Base-by-base conservation (phyloP, 2,888 invertebrate genomes). In the Disparrhopalites patrizii region DNA sequence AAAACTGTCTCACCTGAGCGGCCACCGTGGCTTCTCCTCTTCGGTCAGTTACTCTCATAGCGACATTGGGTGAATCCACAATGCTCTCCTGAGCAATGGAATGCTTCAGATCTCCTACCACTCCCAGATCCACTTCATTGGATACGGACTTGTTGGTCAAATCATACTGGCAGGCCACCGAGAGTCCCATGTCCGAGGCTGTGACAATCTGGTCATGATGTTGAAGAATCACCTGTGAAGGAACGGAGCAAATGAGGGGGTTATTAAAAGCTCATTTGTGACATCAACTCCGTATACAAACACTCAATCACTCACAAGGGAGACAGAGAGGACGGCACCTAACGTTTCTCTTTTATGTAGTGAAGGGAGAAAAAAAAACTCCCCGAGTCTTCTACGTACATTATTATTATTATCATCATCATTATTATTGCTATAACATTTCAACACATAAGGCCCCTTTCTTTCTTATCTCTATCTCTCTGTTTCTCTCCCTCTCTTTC, bases 121-220 rank as follows among this genome's bases (percentile, higher is more conserved):
- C 92, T 72, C 91, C 77, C 51, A 80, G 76, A 68, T 78, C 78
- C 58, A 93, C 91, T 80, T 93, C 92, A 80, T 93, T 94, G 66
- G 92, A 88, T 47, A 95, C 93, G 62, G 91, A 93, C 82, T 93
- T 94, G 80, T 94, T 94, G 75, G 92, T 92, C 76, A 94, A 83
- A 79, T 94, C 94, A 80, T 94, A 94, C 79, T 94, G 93, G 80
- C 94, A 95, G 73, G 93, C 91, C 68, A 95, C 92, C 54, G 93
- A 92, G 63, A 94, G 84, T 40, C 94, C 94, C 77, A 95, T 85
- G 84, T 95, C 94, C 57, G 93, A 91, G 70, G 91, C 92, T 72
- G 94, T 95, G 71, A 95, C 93, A 77, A 95, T 94, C 77, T 92
- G 92, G 79, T 93, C 93, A 82, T 95, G 94, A 81, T 94, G 93